Evolutionary conservation across 2,888 invertebrate species (phyloP).

Genomic region (Gasteruption jaculator): DNA sequence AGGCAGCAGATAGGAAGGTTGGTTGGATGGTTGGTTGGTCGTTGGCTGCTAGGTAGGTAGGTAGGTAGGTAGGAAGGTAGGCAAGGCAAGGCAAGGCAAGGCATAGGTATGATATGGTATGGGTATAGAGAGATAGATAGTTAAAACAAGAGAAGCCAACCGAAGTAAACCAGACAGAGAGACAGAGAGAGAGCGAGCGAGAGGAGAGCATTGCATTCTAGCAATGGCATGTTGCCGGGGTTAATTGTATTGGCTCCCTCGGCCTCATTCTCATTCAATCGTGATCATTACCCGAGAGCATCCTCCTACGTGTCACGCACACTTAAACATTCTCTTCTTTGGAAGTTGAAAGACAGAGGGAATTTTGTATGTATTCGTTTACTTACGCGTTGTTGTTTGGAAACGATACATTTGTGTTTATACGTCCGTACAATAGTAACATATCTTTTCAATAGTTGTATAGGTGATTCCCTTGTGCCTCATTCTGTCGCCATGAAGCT

Average conservation of each 20-base stretch:
- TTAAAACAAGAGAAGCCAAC: too few relatives aligned
- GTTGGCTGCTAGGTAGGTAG: too few relatives aligned
- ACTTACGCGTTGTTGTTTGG: conserved; percentile 7
- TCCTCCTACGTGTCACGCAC: conserved; percentile 40
- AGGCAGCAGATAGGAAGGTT: too few relatives aligned
- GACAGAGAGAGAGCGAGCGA: conserved; percentile 17
- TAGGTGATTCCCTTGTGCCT: conserved; percentile 22
- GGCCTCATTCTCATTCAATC: conserved; percentile 49
- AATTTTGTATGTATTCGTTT: too few relatives aligned
- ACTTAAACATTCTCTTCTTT: conserved; percentile 23
- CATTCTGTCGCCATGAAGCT: conserved; percentile 24
- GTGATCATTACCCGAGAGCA: conserved; percentile 45
- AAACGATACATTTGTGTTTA: conserved; percentile 1
- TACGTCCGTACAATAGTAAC: conserved; percentile 6
- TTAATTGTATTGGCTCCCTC: conserved; percentile 47
- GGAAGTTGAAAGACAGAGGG: too few relatives aligned
- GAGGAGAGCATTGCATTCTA: conserved; percentile 30
- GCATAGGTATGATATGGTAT: conserved; percentile 10
- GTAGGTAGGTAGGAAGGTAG: too few relatives aligned
- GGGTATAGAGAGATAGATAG: neutral
- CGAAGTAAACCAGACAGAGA: conserved; percentile 17
- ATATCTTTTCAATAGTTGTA: too few relatives aligned
- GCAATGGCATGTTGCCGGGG: conserved; percentile 41
- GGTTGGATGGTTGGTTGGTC: too few relatives aligned
- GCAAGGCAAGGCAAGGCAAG: conserved; percentile 12